These are phyloP conservation scores for Procavia capensis DNA, from an alignment of 2,113 vertebrate species.

Conservation along the genomic window DNA sequence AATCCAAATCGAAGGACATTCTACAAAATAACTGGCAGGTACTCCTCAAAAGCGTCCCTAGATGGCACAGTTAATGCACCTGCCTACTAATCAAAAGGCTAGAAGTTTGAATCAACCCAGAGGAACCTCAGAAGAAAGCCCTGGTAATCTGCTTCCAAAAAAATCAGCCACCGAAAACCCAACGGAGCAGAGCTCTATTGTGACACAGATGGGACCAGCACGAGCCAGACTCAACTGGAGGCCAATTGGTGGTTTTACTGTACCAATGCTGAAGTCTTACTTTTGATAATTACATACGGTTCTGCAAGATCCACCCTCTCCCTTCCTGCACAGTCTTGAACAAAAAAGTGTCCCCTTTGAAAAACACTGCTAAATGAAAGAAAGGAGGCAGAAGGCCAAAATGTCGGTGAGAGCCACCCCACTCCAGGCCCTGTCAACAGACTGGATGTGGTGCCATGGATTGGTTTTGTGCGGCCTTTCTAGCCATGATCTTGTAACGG, in stretches of 20 bases:
- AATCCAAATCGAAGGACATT: background rate
- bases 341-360: background rate
- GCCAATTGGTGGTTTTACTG: background rate
- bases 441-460: too few relatives aligned
- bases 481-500: too few relatives aligned
- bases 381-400: background rate
- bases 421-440: background rate
- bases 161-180: background rate
- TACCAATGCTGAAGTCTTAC: background rate
- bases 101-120: background rate
- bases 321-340: background rate
- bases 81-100: background rate
- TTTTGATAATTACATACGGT: background rate
- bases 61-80: background rate
- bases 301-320: background rate
- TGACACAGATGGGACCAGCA: too few relatives aligned
- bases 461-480: too few relatives aligned
- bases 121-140: background rate
- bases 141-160: background rate
- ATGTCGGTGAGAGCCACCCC: background rate
- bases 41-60: background rate
- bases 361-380: background rate
- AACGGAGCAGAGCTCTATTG: too few relatives aligned
- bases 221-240: too few relatives aligned
- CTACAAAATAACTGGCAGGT: background rate